These are phyloP conservation scores for Fopius arisanus DNA, from an alignment of 1,140 invertebrate species.

Conservation along the genomic window DNA sequence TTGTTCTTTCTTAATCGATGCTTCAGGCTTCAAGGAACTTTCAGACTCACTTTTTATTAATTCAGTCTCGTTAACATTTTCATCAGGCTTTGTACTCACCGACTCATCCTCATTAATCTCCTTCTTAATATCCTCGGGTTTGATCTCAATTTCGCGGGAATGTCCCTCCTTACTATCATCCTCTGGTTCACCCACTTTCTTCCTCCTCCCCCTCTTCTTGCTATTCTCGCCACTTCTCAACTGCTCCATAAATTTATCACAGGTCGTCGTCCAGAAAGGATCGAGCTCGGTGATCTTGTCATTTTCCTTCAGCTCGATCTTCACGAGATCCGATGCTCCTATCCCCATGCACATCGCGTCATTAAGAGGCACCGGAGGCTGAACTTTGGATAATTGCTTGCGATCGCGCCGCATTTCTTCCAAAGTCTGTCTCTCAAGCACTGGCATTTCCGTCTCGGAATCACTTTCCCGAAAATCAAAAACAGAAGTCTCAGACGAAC, in stretches of 20 bases:
- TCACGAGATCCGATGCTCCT: constrained; percentile 56
- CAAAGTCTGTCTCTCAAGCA: constrained; percentile 67
- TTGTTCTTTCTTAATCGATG: constrained; percentile 39
- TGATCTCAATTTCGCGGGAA: constrained; percentile 36
- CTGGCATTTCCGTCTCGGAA: constrained; percentile 69
- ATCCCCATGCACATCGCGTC: constrained; percentile 54
- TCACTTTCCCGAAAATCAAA: constrained; percentile 72
- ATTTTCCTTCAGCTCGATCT: constrained; percentile 59
- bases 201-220: constrained; percentile 67
- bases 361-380: constrained; percentile 61
- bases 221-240: constrained; percentile 66
- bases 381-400: constrained; percentile 63
- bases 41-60: constrained; percentile 24
- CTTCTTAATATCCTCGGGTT: constrained; percentile 53
- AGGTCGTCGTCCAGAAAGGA: constrained; percentile 71
- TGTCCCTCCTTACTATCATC: constrained; percentile 41
- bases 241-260: constrained; percentile 77
- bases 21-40: constrained; percentile 19
- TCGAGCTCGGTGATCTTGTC: constrained; percentile 59
- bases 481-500: constrained; percentile 71
- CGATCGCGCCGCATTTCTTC: constrained; percentile 68
- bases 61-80: constrained; percentile 34
- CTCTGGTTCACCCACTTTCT: constrained; percentile 56
- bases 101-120: constrained; percentile 38
- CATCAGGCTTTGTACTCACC: neutral